Evolutionary conservation across 2,888 invertebrate species (phyloP).

Genomic region (Tinea trinotella): DNA sequence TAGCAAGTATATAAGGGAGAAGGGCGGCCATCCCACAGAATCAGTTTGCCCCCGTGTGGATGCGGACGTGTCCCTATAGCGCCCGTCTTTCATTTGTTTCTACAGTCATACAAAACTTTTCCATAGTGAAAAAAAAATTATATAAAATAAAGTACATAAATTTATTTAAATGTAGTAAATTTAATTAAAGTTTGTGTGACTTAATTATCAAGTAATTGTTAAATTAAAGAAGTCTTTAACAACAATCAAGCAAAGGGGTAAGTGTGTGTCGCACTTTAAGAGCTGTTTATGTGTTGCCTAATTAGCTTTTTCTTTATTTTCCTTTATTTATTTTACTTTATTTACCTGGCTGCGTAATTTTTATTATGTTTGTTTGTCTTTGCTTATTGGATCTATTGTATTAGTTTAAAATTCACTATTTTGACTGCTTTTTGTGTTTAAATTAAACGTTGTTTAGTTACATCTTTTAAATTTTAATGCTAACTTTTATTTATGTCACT

Average conservation of each 20-base stretch:
- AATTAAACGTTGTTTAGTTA: too few species aligned
- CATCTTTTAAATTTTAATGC: too few species aligned
- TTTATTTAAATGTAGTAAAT: not conserved
- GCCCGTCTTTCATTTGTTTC: not conserved
- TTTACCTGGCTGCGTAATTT: not conserved
- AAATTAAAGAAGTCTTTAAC: not conserved
- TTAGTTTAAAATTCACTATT: too few species aligned
- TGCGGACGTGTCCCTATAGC: constrained; percentile 9
- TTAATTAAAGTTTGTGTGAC: not conserved
- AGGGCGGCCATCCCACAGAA: constrained; percentile 12
- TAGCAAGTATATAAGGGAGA: not conserved
- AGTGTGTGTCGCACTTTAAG: not conserved
- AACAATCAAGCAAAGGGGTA: constrained; percentile 5
- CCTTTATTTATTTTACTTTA: too few species aligned
- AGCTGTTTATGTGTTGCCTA: not conserved
- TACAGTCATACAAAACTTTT: not conserved
- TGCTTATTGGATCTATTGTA: too few species aligned
- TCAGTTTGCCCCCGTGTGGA: constrained; percentile 12
- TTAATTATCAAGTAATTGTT: constrained; percentile 3
- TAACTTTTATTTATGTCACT: too few species aligned
- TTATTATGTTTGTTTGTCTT: not conserved
- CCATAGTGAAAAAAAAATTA: not conserved
- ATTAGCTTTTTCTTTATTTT: not conserved
- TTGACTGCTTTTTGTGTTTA: too few species aligned
- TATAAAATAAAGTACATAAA: not conserved